phyloP scores from a whole-genome alignment of 2,797 vertebrate genomes.

The Parotocinclus haroldoi region DNA sequence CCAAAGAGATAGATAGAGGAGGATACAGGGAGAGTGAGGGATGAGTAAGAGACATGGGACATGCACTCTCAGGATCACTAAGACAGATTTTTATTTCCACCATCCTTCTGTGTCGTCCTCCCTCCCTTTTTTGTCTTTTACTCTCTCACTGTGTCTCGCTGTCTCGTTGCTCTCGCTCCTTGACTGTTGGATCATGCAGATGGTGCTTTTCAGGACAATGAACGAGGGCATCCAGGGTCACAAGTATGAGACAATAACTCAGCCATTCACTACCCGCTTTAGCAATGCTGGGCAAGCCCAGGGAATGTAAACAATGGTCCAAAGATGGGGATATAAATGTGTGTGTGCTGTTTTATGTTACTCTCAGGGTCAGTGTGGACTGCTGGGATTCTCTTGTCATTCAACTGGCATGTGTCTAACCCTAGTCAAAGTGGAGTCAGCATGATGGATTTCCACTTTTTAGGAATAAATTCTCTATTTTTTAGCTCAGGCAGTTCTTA shows the following conservation, averaged over 20 bases:
- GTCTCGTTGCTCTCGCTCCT: constrained; percentile 58
- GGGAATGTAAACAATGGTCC: constrained; percentile 77
- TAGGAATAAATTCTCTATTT: too few species aligned
- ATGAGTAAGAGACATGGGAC: constrained; percentile 40
- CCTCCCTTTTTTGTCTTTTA: constrained; percentile 56
- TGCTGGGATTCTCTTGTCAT: constrained; percentile 34
- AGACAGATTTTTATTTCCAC: too few species aligned
- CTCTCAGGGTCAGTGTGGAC: constrained; percentile 32
- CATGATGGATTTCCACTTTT: too few species aligned
- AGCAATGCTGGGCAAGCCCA: constrained; percentile 65
- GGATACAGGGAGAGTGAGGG: constrained; percentile 25
- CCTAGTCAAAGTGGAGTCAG: not conserved
- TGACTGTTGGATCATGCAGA: constrained; percentile 81
- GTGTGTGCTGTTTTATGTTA: constrained; percentile 17
- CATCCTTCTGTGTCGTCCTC: constrained; percentile 53
- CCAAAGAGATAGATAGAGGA: constrained; percentile 19
- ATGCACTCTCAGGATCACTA: too few species aligned
- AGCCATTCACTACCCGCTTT: constrained; percentile 62
- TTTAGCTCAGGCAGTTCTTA: too few species aligned
- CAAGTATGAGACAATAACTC: constrained; percentile 77
- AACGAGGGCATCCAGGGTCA: constrained; percentile 76
- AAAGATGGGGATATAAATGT: constrained; percentile 50
- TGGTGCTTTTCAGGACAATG: constrained; percentile 77
- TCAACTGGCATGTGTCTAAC: constrained; percentile 56
- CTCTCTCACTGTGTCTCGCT: constrained; percentile 43